Evolutionary conservation across 2,113 vertebrate genomes (phyloP).

Genomic region (Ammodytes marinus): DNA sequence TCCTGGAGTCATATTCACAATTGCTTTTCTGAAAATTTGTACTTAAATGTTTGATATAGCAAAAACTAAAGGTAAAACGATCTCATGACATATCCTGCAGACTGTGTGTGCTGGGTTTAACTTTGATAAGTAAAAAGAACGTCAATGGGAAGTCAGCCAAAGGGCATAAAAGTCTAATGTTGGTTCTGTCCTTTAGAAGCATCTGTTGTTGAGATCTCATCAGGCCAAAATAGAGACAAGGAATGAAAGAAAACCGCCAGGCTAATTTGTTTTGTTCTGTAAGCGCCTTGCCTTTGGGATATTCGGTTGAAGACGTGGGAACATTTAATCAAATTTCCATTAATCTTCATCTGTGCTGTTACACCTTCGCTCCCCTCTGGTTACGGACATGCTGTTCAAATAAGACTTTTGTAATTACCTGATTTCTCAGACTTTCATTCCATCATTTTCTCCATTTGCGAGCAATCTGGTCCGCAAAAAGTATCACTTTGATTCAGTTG

Average conservation of each 20-base stretch:
- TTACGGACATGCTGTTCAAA: constrained; percentile 61
- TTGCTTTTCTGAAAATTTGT: constrained; percentile 3
- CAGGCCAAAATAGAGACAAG: constrained; percentile 29
- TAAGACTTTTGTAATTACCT: constrained; percentile 44
- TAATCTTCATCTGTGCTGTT: constrained; percentile 66
- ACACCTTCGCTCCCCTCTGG: constrained; percentile 63
- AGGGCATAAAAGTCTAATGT: constrained; percentile 35
- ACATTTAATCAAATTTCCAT: constrained; percentile 70
- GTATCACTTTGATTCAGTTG: constrained; percentile 29
- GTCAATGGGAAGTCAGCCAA: constrained; percentile 27
- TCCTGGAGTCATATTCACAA: neutral
- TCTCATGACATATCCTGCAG: neutral
- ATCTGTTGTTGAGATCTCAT: constrained; percentile 57
- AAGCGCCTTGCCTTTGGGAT: constrained; percentile 66
- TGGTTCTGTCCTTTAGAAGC: constrained; percentile 54
- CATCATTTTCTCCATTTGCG: constrained; percentile 34
- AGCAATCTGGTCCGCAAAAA: constrained; percentile 38
- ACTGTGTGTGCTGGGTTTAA: neutral
- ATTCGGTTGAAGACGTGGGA: constrained; percentile 56
- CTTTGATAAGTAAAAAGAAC: constrained; percentile 3
- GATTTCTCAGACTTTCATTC: constrained; percentile 40
- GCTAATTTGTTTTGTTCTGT: constrained; percentile 74
- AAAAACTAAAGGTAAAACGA: constrained; percentile 10
- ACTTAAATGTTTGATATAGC: constrained; percentile 8
- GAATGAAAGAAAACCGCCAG: constrained; percentile 49